Evolutionary conservation across 2,113 vertebrate genomes (phyloP).

Genomic region (Nerophis ophidion): DNA sequence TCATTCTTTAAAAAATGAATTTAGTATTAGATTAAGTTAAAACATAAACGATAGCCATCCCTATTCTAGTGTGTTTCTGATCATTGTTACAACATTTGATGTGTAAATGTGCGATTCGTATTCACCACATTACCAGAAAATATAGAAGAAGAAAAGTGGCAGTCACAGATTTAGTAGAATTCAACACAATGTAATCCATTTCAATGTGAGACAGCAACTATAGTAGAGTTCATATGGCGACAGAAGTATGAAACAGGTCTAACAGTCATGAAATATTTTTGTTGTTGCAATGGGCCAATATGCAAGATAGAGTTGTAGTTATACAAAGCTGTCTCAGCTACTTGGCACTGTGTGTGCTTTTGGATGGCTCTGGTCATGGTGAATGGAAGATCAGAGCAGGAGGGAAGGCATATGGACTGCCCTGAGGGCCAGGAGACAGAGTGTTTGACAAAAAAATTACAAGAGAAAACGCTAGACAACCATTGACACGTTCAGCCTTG

Average conservation of each 20-base stretch:
- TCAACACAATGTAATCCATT: too few relatives aligned
- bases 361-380: conserved; percentile 69
- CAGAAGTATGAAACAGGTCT: conserved; percentile 7
- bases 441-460: conserved; percentile 20
- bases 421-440: conserved; percentile 61
- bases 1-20: too few relatives aligned
- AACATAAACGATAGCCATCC: too few relatives aligned
- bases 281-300: conserved; percentile 60
- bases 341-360: conserved; percentile 52
- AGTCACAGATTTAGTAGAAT: too few relatives aligned
- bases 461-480: conserved; percentile 52
- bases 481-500: conserved; percentile 45
- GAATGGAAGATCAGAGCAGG: conserved; percentile 70
- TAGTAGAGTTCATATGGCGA: not conserved
- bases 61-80: too few relatives aligned
- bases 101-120: too few relatives aligned
- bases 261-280: conserved; percentile 53
- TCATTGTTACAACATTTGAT: too few relatives aligned
- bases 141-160: too few relatives aligned
- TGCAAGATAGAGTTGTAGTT: conserved; percentile 61
- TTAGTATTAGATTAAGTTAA: too few relatives aligned
- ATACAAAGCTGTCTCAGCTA: conserved; percentile 59
- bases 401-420: conserved; percentile 70
- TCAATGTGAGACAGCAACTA: too few relatives aligned
- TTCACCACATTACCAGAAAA: too few relatives aligned